Percentiles rank a stretch among this genome's conserved stretches.
Conservation (phyloP, 2,888 invertebrate species). For the Alitta virens region DNA sequence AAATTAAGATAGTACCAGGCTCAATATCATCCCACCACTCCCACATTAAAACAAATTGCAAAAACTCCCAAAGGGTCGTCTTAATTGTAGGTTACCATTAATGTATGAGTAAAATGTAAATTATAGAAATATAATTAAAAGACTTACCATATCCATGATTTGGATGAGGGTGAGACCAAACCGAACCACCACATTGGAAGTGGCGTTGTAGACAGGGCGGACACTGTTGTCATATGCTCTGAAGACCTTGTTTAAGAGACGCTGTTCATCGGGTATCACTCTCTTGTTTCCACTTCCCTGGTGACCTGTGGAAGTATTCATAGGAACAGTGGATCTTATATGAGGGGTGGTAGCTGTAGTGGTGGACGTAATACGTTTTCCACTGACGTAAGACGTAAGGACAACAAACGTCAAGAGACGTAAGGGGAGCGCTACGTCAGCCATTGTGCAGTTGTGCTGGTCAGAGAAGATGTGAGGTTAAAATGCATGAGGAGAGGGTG, state of each 20-base stretch:
- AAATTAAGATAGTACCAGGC: too few species aligned
- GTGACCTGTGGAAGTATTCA: not conserved
- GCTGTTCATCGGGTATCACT: slow-evolving; percentile 56
- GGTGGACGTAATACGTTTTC: not conserved
- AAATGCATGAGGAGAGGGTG: too few species aligned
- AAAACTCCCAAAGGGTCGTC: too few species aligned
- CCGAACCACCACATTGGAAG: slow-evolving; percentile 57
- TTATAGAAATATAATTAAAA: not conserved
- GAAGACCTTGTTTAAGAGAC: slow-evolving; percentile 58
- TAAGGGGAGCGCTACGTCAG: too few species aligned
- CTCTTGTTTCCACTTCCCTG: not conserved
- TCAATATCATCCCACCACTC: too few species aligned
- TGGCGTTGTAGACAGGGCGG: slow-evolving; percentile 61
- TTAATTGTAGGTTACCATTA: too few species aligned
- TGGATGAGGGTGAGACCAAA: slow-evolving; percentile 62
- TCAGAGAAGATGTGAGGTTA: too few species aligned
- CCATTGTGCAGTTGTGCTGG: too few species aligned
- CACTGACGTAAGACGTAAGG: too few species aligned
- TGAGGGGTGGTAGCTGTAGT: not conserved
- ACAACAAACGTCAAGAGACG: too few species aligned
- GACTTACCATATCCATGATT: slow-evolving; percentile 62
- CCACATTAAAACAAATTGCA: too few species aligned
- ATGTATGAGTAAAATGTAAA: too few species aligned
- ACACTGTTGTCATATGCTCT: slow-evolving; percentile 60
- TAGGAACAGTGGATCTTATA: not conserved